phyloP scores from a whole-genome alignment of 1,140 invertebrate species.

The Lasioglossum baleicum region DNA sequence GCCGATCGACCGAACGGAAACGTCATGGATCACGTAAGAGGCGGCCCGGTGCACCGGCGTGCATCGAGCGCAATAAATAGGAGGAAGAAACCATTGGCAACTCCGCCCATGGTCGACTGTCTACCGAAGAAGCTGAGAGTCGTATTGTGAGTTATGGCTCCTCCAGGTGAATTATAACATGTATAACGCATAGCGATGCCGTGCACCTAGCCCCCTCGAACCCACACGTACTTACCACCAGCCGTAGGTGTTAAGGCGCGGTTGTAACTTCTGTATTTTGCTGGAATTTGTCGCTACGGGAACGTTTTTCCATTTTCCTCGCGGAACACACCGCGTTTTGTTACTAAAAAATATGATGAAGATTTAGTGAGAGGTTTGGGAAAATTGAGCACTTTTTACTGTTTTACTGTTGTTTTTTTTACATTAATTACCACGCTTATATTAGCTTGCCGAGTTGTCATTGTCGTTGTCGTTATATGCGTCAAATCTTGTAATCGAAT shows the following conservation, averaged over 20 bases:
- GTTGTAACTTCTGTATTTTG: conserved; percentile 37
- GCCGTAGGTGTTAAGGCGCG: conserved; percentile 44
- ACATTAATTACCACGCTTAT: too few species aligned
- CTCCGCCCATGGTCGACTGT: conserved; percentile 70
- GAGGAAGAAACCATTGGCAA: conserved; percentile 63
- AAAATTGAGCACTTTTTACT: too few species aligned
- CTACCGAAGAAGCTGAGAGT: conserved; percentile 73
- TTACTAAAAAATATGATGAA: too few species aligned
- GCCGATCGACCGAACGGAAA: neutral
- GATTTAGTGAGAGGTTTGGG: too few species aligned
- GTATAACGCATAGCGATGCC: conserved; percentile 71
- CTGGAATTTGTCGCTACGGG: neutral
- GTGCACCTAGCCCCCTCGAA: conserved; percentile 24
- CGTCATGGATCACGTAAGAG: conserved; percentile 49
- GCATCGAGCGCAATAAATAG: conserved; percentile 68
- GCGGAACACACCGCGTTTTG: neutral
- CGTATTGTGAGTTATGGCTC: conserved; percentile 73
- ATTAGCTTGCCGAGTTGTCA: too few species aligned
- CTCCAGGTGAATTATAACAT: conserved; percentile 74
- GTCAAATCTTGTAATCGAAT: too few species aligned
- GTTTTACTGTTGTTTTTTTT: too few species aligned
- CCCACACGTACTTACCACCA: conserved; percentile 41
- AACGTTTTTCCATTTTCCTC: neutral
- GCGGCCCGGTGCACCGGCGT: conserved; percentile 21
- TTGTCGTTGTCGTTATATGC: too few species aligned